These are phyloP conservation scores for Platichthys stellatus DNA, from an alignment of 2,113 vertebrate genomes.

Conservation along the genomic window DNA sequence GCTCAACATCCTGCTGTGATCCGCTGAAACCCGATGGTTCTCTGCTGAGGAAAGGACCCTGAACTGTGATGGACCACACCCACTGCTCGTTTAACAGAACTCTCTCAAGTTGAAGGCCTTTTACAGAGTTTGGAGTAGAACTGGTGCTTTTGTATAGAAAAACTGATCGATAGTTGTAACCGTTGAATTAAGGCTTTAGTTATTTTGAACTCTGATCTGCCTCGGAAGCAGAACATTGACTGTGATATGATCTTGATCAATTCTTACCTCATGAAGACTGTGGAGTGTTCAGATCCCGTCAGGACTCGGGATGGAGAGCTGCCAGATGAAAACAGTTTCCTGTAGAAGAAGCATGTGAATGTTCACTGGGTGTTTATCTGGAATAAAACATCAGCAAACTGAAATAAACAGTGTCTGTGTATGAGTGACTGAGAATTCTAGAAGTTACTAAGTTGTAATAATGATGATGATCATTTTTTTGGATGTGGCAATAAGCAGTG, in stretches of 20 bases:
- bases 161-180: background rate
- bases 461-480: too few relatives aligned
- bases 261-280: conserved; percentile 33
- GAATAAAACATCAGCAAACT: conserved; percentile 32
- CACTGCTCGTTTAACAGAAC: background rate
- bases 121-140: too few relatives aligned
- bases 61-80: background rate
- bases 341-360: conserved; percentile 30
- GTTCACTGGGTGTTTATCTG: conserved; percentile 26
- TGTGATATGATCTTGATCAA: background rate
- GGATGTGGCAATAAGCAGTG: too few relatives aligned
- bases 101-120: too few relatives aligned
- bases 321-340: background rate
- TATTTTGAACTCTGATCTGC: background rate
- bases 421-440: too few relatives aligned
- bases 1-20: background rate
- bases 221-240: background rate
- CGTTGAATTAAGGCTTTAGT: background rate
- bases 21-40: background rate
- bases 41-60: too few relatives aligned
- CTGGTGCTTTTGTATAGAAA: background rate
- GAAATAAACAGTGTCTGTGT: background rate
- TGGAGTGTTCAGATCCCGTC: conserved; percentile 1
- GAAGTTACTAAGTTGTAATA: too few relatives aligned
- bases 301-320: background rate